Evolutionary conservation across 2,797 vertebrate genomes (phyloP), one percentile per base, ranked within the genome.

Genomic region (Caiman crocodilus): DNA sequence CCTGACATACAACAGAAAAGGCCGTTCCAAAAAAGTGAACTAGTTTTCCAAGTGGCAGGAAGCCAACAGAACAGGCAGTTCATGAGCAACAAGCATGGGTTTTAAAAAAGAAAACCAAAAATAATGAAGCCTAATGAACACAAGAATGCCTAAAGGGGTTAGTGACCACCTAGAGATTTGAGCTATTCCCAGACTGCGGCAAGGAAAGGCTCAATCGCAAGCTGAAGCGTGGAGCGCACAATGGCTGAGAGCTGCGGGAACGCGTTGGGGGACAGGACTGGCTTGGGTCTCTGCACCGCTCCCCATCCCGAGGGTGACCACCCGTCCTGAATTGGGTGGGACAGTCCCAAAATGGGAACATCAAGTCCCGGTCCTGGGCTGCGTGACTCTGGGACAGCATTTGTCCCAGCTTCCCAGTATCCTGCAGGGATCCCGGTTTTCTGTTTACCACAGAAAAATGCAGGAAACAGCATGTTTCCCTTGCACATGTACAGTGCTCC

Each of bases 131-230:
- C 21, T 30, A 69, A 58, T 6, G 83, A 76, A 71, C 42, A 76
- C 0, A 0, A 7, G 63, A 55, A 26, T 0, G 1, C 69, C 76
- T 26, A 35, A 63, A 59, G 58, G 64, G 76, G 63, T 28, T 79
- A 59, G 50, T 3, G 69, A 42, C 10, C 79, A n/a, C 59, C 2
- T 25, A 42, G 67, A 14, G 18, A 32, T 9, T 3, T 1, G 57
- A 26, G 69, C 17, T 50, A 56, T 61, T 32, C 65, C 76, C 74
- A 58, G 78, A 26, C 3, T 1, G 17, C 25, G 6, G 59, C 12
- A 8, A 17, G 8, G 32, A 79, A 21, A 63, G 77, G 1, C 8
- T 3, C 18, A 3, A 50, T 2, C 11, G 8, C 71, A 16, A 57
- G 55, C 30, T 12, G 71, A 80, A 59, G 0, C 1, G 56, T 25